Base-by-base conservation (phyloP, 1,140 invertebrate genomes). In the Zaprionus ghesquierei region DNA sequence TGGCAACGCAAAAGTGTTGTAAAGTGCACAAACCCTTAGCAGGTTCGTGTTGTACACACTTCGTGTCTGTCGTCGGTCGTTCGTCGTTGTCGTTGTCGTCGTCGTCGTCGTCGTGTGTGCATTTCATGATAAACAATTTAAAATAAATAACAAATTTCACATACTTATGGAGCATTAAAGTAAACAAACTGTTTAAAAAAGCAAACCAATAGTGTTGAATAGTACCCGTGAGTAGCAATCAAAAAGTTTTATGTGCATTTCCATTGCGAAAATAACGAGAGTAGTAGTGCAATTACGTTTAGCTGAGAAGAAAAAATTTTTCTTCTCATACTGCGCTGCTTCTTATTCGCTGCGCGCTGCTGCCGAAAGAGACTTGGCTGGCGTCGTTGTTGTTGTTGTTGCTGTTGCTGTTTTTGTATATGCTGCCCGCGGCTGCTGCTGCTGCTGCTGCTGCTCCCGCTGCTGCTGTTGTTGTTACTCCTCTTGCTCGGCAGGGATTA, bases 51-150 rank as follows among this genome's bases (percentile, higher is more conserved):
- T 70, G 55, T 72, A 60, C 55, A 72, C 71, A 69, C 71, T 74
- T 74, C 71, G 71, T 74, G 71, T 69, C 64, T 73, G 65, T 73
- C 70, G 70, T 69, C 65, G 66, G 69, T 66, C 69, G 69, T 60
- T 63, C 59, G 59, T 75, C 58, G 71, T 78, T 46, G 69, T 71
- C 59, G 33, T 35, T 18, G 41, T 46, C 41, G 41, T 72, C 76
- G 33, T 35, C 41, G 41, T 46, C 41, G 41, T 72, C 76, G 77
- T 78, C 64, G 79, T 82, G 74, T 85, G 80, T 85, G 80, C 74
- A 81, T 74, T 89, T 79, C 81, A 60, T 81, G 81, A 86, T 86
- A 86, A 89, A 89, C 84, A 89, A 80, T 89, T 84, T 89, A 73
- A 68, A 76, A 73, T 80, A 72, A 84, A 89, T 77, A 82, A 77